Evolutionary conservation across 2,797 vertebrate genomes (phyloP).

Genomic region (Limosa lapponica): DNA sequence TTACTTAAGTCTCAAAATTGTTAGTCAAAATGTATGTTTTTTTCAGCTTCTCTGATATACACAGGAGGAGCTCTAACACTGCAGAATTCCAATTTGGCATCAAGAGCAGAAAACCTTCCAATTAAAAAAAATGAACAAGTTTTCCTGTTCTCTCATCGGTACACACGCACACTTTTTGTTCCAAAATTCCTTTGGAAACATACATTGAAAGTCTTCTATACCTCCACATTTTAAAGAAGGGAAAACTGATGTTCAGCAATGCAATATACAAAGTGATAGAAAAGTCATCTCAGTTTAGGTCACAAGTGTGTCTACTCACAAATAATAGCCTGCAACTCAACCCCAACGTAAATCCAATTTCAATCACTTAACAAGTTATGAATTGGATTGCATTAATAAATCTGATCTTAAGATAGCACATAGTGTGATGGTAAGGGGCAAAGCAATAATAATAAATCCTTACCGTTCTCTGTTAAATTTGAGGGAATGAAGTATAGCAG

Average conservation of each 20-base stretch:
- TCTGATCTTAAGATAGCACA: fast-evolving
- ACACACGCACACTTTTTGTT: background rate
- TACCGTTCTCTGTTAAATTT: conserved; percentile 98
- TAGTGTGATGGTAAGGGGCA: background rate
- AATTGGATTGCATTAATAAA: background rate
- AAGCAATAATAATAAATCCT: conserved; percentile 5
- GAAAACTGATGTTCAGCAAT: background rate
- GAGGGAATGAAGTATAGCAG: conserved; percentile 95
- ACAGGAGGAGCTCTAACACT: background rate
- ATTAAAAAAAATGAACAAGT: background rate
- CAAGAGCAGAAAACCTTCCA: background rate
- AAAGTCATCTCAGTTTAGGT: background rate
- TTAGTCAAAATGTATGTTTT: background rate
- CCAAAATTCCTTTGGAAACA: background rate
- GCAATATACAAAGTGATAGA: background rate
- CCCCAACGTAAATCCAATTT: background rate
- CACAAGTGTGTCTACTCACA: background rate
- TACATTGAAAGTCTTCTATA: background rate
- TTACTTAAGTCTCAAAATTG: background rate
- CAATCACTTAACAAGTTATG: background rate
- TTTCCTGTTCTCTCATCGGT: background rate
- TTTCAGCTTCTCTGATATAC: background rate
- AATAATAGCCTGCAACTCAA: background rate
- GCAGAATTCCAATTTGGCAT: background rate
- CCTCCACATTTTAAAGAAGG: background rate